phyloP scores from a whole-genome alignment of 2,888 invertebrate genomes.

The Poecilobothrus nobilitatus region DNA sequence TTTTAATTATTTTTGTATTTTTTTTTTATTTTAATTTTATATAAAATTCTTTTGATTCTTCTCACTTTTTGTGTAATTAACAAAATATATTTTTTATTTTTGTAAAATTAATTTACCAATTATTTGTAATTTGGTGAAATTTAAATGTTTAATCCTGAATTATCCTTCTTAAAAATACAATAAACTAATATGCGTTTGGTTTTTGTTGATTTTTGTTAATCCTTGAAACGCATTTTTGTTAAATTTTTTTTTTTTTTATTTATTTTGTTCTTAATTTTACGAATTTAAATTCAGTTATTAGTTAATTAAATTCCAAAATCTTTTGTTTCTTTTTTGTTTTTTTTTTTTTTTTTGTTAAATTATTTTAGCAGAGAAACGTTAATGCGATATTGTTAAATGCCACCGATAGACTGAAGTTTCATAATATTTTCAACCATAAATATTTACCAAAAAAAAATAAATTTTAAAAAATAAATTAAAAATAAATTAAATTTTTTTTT shows the following conservation, averaged over 20 bases:
- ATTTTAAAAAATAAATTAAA: background rate
- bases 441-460: background rate
- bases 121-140: background rate
- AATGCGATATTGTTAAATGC: background rate
- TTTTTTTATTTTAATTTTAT: background rate
- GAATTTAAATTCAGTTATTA: no score
- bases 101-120: background rate
- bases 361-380: background rate
- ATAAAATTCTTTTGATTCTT: background rate
- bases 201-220: background rate
- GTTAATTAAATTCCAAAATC: no score
- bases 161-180: background rate
- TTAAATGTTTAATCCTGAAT: background rate
- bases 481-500: no score
- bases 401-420: background rate
- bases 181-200: no score
- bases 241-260: background rate
- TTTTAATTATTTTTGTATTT: background rate
- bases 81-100: background rate
- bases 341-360: no score
- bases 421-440: no score
- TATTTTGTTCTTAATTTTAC: background rate
- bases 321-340: no score
- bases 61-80: background rate
- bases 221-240: background rate